Conservation (phyloP, 1,140 invertebrate genomes). For the Condylostylus longicornis region DNA sequence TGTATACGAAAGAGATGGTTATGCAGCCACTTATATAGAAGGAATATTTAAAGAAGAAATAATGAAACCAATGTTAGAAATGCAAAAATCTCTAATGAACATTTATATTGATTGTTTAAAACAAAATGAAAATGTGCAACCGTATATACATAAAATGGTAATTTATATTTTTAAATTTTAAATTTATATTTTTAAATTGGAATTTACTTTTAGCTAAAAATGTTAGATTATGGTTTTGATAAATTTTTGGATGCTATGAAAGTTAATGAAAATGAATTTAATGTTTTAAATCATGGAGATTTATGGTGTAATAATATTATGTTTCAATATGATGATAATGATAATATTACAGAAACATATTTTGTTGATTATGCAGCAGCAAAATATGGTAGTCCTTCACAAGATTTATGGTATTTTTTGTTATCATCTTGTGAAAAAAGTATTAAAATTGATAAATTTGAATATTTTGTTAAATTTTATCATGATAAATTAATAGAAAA, state of each 20-base stretch:
- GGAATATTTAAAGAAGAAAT: too few relatives aligned
- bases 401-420: constrained; percentile 15
- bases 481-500: constrained; percentile 11
- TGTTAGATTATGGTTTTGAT: constrained; percentile 5
- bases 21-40: not conserved
- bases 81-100: too few relatives aligned
- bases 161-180: too few relatives aligned
- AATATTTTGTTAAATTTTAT: constrained; percentile 16
- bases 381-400: constrained; percentile 14
- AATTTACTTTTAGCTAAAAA: too few relatives aligned
- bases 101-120: not conserved
- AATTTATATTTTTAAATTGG: too few relatives aligned
- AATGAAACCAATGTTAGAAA: too few relatives aligned
- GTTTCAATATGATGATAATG: constrained; percentile 38
- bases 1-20: constrained; percentile 5
- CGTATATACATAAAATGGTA: constrained; percentile 6
- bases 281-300: constrained; percentile 47
- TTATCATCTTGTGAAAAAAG: constrained; percentile 11
- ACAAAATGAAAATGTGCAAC: not conserved
- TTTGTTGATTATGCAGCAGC: constrained; percentile 28
- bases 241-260: constrained; percentile 6
- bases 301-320: constrained; percentile 48
- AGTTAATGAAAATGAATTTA: constrained; percentile 34
- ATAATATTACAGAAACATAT: constrained; percentile 34
- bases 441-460: constrained; percentile 14